Evolutionary conservation across 2,888 invertebrate species (phyloP).

Genomic region (Ommatoiulus sabulosus): DNA sequence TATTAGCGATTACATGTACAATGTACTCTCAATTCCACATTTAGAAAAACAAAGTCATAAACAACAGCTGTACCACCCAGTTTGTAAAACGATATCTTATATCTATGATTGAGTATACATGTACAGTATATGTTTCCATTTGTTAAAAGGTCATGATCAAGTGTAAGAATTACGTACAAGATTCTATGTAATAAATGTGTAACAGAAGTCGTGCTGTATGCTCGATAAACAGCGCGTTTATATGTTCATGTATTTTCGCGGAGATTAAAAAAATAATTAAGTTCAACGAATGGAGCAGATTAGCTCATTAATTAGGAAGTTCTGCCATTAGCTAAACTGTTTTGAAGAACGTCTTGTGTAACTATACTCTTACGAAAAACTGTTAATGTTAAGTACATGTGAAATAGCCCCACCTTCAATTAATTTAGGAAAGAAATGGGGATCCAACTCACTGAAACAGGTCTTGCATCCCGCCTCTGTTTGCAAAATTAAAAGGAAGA

Average conservation of each 20-base stretch:
- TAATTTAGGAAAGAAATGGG: conserved; percentile 22
- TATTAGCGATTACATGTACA: too few relatives aligned
- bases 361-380: background rate
- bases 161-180: background rate
- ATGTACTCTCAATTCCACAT: background rate
- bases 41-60: background rate
- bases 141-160: background rate
- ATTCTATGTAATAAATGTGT: background rate
- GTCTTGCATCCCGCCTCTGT: conserved; percentile 49
- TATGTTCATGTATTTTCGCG: too few relatives aligned
- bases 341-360: too few relatives aligned
- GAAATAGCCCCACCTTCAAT: background rate
- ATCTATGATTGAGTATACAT: too few relatives aligned
- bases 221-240: background rate
- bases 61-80: background rate
- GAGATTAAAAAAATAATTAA: background rate
- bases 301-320: background rate
- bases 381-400: background rate
- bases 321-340: background rate
- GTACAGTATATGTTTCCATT: background rate
- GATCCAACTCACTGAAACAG: conserved; percentile 45
- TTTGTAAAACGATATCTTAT: background rate
- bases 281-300: background rate
- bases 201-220: background rate
- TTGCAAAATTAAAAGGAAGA: conserved; percentile 37